phyloP scores from a whole-genome alignment of 2,797 vertebrate genomes.

The Masticophis lateralis region DNA sequence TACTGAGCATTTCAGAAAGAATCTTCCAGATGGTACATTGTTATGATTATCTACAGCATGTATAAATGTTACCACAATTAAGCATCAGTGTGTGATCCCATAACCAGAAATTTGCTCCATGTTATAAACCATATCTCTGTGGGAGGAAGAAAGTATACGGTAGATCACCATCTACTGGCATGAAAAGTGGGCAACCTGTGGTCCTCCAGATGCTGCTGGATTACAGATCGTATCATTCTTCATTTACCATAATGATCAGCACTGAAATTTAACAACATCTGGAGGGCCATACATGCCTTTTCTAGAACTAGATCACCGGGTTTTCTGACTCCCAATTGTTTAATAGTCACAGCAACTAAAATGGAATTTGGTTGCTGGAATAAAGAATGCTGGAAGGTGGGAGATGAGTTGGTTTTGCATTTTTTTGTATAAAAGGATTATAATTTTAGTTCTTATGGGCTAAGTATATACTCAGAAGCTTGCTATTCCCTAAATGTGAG shows the following conservation, averaged over 20 bases:
- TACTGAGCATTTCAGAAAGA: not conserved
- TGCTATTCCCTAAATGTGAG: not conserved
- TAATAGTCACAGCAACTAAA: not conserved
- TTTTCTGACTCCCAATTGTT: not conserved
- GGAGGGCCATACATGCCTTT: not conserved
- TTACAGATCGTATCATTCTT: not conserved
- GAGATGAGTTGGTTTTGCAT: not conserved
- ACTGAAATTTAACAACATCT: not conserved
- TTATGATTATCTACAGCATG: not conserved
- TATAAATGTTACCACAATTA: not conserved
- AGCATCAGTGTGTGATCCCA: not conserved
- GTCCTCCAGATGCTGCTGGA: not conserved
- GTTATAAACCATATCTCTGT: not conserved
- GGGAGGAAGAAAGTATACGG: not conserved
- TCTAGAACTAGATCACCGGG: not conserved
- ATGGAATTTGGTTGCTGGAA: not conserved
- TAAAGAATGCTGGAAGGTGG: not conserved
- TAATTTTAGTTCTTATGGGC: not conserved
- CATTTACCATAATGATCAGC: not conserved
- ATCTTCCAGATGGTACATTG: not conserved
- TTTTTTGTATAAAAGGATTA: not conserved
- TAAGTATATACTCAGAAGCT: not conserved
- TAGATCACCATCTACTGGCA: not conserved
- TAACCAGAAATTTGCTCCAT: not conserved
- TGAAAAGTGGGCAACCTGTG: not conserved